Conservation (phyloP, 2,888 invertebrate species). For the Smittia aterrima region DNA sequence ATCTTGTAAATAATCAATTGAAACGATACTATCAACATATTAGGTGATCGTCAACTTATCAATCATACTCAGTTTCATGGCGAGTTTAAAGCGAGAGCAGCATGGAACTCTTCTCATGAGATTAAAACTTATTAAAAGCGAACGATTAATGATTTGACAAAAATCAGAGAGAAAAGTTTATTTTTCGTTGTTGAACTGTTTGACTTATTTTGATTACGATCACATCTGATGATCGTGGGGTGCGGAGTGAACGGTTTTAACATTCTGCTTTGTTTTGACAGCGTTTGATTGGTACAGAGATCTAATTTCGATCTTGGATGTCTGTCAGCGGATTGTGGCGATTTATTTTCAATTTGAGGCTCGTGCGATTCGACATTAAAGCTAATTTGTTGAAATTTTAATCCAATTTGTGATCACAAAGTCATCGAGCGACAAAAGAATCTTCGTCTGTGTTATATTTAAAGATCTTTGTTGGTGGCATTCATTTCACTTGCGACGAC, state of each 20-base stretch:
- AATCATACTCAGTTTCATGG: constrained; percentile 14
- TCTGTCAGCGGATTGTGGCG: not conserved
- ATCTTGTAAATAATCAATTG: not conserved
- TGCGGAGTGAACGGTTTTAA: constrained; percentile 1
- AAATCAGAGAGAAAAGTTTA: not conserved
- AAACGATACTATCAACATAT: not conserved
- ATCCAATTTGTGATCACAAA: not conserved
- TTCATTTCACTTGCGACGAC: not conserved
- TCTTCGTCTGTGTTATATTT: constrained; percentile 1
- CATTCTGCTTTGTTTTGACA: constrained; percentile 18
- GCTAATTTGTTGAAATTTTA: not conserved
- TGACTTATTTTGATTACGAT: constrained; percentile 19
- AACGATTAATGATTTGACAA: constrained; percentile 27
- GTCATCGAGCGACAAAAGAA: not conserved
- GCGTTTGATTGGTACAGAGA: not conserved
- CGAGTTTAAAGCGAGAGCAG: not conserved
- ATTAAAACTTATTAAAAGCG: not conserved
- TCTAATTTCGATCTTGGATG: not conserved
- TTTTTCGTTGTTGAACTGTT: constrained; percentile 17
- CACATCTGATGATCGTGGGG: not conserved
- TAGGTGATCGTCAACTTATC: not conserved
- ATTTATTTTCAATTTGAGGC: not conserved
- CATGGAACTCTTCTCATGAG: not conserved
- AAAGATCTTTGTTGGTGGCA: constrained; percentile 28
- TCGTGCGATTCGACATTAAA: not conserved